Conservation (phyloP, 2,888 invertebrate genomes). For the Dryadula phaetusa region DNA sequence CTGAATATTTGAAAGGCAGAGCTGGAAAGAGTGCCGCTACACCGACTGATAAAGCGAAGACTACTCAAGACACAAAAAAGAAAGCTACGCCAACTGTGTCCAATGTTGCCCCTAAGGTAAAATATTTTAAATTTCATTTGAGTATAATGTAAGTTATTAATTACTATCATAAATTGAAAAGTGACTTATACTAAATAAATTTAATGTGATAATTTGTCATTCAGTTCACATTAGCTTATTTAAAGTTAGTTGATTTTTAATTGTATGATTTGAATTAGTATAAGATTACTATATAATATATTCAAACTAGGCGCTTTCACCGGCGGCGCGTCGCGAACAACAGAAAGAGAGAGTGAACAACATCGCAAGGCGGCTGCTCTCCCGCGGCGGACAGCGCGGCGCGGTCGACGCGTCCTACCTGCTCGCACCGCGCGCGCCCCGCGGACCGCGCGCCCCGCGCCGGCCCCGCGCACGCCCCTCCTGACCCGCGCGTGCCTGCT, state of each 20-base stretch:
- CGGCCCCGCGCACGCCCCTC: slow-evolving; percentile 50
- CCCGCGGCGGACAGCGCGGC: slow-evolving; percentile 57
- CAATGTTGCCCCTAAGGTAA: slow-evolving; percentile 69
- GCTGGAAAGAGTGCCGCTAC: slow-evolving; percentile 64
- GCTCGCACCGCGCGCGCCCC: slow-evolving; percentile 59
- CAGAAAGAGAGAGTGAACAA: slow-evolving; percentile 74
- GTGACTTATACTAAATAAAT: no score
- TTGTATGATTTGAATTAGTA: no score
- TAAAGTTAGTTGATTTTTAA: no score
- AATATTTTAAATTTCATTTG: no score
- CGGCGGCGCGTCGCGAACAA: slow-evolving; percentile 50
- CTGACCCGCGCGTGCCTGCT: slow-evolving; percentile 47
- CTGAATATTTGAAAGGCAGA: slow-evolving; percentile 75
- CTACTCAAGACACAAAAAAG: slow-evolving; percentile 66
- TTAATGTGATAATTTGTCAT: no score
- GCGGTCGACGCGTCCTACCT: slow-evolving; percentile 72
- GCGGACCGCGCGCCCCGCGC: slow-evolving; percentile 48
- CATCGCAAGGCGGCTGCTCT: slow-evolving; percentile 69
- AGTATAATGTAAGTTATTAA: no score
- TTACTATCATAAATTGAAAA: no score
- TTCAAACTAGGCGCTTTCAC: slow-evolving; percentile 38
- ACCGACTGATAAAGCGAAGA: slow-evolving; percentile 59
- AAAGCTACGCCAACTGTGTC: slow-evolving; percentile 58
- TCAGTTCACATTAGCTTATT: no score
- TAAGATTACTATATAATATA: no score